phyloP scores from a whole-genome alignment of 2,888 invertebrate species.

The Xanthia icteritia region DNA sequence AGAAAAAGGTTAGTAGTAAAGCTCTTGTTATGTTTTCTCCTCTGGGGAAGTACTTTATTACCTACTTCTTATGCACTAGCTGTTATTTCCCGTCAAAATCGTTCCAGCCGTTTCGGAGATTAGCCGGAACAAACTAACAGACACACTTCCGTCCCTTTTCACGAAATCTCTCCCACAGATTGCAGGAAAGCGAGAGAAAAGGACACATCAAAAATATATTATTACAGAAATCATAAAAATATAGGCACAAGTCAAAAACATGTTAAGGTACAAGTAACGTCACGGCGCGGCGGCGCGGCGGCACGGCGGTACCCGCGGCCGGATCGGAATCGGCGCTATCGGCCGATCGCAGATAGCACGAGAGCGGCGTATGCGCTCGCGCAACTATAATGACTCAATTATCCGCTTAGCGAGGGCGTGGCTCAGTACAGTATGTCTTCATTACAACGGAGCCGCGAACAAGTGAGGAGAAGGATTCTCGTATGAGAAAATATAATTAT shows the following conservation, averaged over 20 bases:
- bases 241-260: constrained; percentile 19
- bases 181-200: too few species aligned
- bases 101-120: too few species aligned
- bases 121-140: too few species aligned
- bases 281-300: constrained; percentile 34
- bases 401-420: constrained; percentile 89
- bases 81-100: too few species aligned
- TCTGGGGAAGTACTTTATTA: too few species aligned
- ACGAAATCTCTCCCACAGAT: too few species aligned
- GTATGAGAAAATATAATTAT: neutral
- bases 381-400: constrained; percentile 90
- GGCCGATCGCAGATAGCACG: constrained; percentile 80
- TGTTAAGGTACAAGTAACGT: constrained; percentile 47
- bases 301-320: constrained; percentile 74
- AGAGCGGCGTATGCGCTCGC: constrained; percentile 81
- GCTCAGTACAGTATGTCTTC: constrained; percentile 86
- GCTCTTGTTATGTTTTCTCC: too few species aligned
- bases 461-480: constrained; percentile 69
- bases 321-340: constrained; percentile 78
- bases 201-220: too few species aligned
- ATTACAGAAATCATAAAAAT: neutral
- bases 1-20: too few species aligned
- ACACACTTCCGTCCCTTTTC: too few species aligned
- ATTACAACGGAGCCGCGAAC: constrained; percentile 77
- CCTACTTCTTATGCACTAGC: too few species aligned